These are phyloP conservation scores for Mactra quadrangularis DNA, from an alignment of 1,140 invertebrate species.

Conservation along the genomic window DNA sequence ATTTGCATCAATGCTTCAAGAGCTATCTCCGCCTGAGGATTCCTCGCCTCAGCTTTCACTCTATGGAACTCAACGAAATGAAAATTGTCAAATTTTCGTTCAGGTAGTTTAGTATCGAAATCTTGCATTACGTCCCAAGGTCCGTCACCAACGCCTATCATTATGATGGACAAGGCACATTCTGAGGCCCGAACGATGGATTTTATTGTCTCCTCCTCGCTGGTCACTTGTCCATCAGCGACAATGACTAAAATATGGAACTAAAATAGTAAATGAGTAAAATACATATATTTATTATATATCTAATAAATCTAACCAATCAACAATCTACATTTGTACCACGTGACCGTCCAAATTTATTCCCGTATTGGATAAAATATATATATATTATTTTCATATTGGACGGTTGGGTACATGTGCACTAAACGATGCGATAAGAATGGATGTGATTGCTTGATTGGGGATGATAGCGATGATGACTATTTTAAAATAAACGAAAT, in stretches of 20 bases:
- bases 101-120: slow-evolving; percentile 84
- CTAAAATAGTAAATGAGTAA: no score
- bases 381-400: no score
- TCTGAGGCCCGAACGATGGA: slow-evolving; percentile 85
- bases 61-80: slow-evolving; percentile 85
- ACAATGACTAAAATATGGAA: slow-evolving; percentile 85
- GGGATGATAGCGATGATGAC: no score
- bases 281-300: no score
- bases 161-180: slow-evolving; percentile 85
- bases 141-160: slow-evolving; percentile 85
- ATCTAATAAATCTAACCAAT: no score
- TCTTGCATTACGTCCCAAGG: slow-evolving; percentile 85
- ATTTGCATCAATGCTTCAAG: slow-evolving; percentile 85
- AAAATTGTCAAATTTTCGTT: slow-evolving; percentile 85
- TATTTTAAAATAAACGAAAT: no score
- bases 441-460: no score
- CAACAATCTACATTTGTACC: no score
- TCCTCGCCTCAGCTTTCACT: slow-evolving; percentile 71
- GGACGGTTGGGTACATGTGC: no score
- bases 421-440: no score
- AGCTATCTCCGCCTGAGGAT: slow-evolving; percentile 83
- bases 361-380: no score
- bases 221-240: slow-evolving; percentile 85
- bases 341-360: no score
- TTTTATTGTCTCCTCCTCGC: slow-evolving; percentile 82